A percentile compares a stretch with the other conserved stretches of the same genome.
These are phyloP conservation scores for Mactromeris polynyma DNA, from an alignment of 2,888 invertebrate genomes.

Conservation along the genomic window DNA sequence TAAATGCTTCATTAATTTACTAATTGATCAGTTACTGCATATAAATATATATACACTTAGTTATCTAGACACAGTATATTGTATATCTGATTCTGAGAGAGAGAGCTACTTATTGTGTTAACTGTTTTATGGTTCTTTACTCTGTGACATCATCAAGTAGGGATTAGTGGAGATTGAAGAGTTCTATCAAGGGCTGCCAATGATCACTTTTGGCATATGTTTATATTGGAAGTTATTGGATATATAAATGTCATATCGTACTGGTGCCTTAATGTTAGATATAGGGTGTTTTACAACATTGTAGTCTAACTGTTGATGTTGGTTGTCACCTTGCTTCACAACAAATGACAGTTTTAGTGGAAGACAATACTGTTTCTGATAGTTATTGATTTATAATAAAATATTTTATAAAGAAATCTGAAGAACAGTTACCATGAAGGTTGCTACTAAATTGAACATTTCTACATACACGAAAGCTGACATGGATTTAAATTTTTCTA, in stretches of 20 bases:
- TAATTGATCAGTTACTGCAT: not conserved
- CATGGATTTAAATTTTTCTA: slow-evolving; percentile 1
- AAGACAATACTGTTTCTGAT: not conserved
- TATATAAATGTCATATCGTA: no score
- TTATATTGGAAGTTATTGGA: no score
- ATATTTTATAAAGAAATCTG: not conserved
- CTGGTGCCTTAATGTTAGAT: not conserved
- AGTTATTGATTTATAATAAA: not conserved
- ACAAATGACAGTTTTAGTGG: not conserved
- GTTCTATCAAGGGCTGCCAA: no score
- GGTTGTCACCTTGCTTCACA: not conserved
- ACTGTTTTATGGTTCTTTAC: not conserved
- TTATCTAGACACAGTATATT: not conserved
- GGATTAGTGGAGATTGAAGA: not conserved
- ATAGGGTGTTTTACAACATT: not conserved
- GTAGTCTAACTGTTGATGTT: not conserved
- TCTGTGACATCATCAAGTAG: not conserved
- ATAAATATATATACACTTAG: not conserved
- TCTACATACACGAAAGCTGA: slow-evolving; percentile 22
- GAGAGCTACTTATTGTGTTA: not conserved
- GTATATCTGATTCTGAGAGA: no score
- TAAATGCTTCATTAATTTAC: slow-evolving; percentile 38
- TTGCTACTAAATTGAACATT: slow-evolving; percentile 33
- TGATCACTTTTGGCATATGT: no score
- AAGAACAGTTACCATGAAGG: slow-evolving; percentile 31